Conservation (phyloP, 1,140 invertebrate genomes). For the Berghia stephanieae region DNA sequence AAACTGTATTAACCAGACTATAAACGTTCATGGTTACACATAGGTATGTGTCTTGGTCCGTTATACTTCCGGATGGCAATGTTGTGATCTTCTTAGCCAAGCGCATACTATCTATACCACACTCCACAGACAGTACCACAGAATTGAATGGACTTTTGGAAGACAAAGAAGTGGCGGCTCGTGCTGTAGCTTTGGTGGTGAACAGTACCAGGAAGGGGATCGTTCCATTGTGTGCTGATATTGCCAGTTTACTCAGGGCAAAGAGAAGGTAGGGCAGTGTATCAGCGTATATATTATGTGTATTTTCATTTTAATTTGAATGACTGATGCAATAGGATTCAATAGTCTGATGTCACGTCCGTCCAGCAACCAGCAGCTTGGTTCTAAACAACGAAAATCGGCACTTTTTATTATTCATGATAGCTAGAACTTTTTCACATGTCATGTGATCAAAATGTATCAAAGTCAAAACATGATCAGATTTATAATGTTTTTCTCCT, state of each 20-base stretch:
- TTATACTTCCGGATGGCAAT: neutral
- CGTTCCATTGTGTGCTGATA: slow-evolving; percentile 65
- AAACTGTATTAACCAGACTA: neutral
- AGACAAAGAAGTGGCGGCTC: slow-evolving; percentile 65
- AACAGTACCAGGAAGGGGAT: slow-evolving; percentile 67
- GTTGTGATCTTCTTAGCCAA: neutral
- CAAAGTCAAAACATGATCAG: too few species aligned
- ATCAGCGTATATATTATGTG: neutral
- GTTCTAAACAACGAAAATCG: too few species aligned
- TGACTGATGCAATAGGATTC: neutral
- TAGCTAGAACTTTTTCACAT: too few species aligned
- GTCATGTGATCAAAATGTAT: too few species aligned
- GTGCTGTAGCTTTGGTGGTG: slow-evolving; percentile 66
- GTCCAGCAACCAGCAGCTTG: too few species aligned
- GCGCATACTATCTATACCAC: neutral
- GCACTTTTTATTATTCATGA: too few species aligned
- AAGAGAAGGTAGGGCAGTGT: slow-evolving; percentile 55
- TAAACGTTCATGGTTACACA: neutral
- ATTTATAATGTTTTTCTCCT: too few species aligned
- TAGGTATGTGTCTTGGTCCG: neutral
- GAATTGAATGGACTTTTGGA: slow-evolving; percentile 60
- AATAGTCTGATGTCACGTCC: too few species aligned
- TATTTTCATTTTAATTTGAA: neutral
- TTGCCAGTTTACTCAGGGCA: slow-evolving; percentile 59
- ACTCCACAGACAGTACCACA: slow-evolving; percentile 43